Conservation (phyloP, 2,797 vertebrate genomes). For the Coreius guichenoti region DNA sequence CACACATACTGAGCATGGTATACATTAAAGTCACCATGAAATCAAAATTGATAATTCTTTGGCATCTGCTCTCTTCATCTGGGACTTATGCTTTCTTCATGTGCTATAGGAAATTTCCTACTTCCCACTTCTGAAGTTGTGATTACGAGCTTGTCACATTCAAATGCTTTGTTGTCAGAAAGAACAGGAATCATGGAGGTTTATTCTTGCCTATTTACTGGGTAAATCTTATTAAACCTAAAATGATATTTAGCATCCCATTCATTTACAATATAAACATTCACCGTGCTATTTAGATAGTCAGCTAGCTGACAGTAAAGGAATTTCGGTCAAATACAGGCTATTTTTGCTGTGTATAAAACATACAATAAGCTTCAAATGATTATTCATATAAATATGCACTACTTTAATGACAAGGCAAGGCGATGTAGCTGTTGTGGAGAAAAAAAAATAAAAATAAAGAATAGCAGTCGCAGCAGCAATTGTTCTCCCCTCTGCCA, state of each 20-base stretch:
- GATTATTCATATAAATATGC: neutral
- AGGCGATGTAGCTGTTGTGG: too few species aligned
- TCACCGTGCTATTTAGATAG: neutral
- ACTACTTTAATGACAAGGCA: too few species aligned
- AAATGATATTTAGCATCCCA: neutral
- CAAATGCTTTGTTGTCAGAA: neutral
- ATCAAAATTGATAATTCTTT: neutral
- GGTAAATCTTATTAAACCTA: neutral
- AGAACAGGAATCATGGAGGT: neutral
- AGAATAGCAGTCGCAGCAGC: too few species aligned
- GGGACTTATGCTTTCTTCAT: neutral
- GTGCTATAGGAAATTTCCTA: neutral
- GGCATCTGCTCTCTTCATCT: neutral
- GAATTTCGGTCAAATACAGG: neutral
- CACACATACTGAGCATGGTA: conserved; percentile 15
- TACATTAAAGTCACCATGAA: neutral
- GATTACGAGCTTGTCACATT: neutral
- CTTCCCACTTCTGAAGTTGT: neutral
- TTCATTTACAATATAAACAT: neutral
- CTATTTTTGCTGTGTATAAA: neutral
- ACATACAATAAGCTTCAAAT: neutral
- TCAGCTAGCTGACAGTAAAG: neutral
- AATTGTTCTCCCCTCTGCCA: too few species aligned
- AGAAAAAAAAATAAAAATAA: too few species aligned
- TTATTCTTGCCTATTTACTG: neutral